Percentiles rank a stretch among this genome's conserved stretches.
Conservation (phyloP, 2,113 vertebrate species). For the Sigmodon hispidus region DNA sequence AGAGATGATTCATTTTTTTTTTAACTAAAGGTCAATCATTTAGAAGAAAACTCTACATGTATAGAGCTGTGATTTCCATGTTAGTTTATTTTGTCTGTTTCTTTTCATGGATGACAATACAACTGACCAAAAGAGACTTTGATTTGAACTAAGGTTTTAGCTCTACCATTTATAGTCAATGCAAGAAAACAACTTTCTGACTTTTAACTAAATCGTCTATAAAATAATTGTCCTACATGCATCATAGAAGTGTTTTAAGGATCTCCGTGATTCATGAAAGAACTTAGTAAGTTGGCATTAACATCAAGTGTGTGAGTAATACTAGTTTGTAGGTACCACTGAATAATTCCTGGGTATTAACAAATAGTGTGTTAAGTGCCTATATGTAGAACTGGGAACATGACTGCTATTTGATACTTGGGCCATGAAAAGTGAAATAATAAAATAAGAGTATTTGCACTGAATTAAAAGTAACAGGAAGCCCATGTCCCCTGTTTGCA, state of each 20-base stretch:
- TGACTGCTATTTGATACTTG: not conserved
- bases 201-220: not conserved
- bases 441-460: not conserved
- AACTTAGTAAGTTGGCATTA: not conserved
- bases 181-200: not conserved
- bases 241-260: not conserved
- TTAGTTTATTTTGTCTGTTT: not conserved
- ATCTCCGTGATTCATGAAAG: not conserved
- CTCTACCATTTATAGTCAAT: not conserved
- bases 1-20: not conserved
- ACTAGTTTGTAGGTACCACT: not conserved
- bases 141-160: not conserved
- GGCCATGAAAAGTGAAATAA: not conserved
- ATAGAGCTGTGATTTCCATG: not conserved
- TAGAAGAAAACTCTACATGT: conserved; percentile 2
- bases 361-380: not conserved
- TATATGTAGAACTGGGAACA: not conserved
- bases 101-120: not conserved
- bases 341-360: not conserved
- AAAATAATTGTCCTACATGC: not conserved
- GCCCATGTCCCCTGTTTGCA: not conserved
- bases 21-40: not conserved
- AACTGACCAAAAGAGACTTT: conserved; percentile 12
- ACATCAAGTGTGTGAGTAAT: not conserved
- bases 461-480: not conserved